Evolutionary conservation across 2,888 invertebrate genomes (phyloP), one percentile per base, ranked within the genome.

Genomic region (Sicus ferrugineus): DNA sequence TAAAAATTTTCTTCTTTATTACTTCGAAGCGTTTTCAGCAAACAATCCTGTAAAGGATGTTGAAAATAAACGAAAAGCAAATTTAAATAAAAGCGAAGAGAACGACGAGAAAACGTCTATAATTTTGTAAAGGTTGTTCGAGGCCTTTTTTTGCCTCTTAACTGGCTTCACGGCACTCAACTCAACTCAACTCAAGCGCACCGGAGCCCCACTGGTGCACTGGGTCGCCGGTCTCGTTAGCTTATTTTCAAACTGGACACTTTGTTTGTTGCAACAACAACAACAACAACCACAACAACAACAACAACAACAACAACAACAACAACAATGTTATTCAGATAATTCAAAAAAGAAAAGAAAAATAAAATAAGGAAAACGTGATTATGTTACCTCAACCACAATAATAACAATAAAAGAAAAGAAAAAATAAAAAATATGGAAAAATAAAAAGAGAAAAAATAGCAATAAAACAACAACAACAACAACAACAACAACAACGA

Each of bases 71-170:
- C 14, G 34, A 34, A 34, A 7, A 34, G 14, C 7, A 34, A 34
- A 34, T 7, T 7, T 9, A 34, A 34, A 62, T 19, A 26, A 26
- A 4, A 62, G 23, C 28, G 6, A 3, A 3, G 19, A 61, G 31
- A 61, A 62, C 38, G 34, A n/a, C 59, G 19, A 21, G 28, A 58
- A 58, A 34, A 7, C 19, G 31, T 31, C 28, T 34, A 2, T 14
- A 34, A 34, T 34, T 30, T 61, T n/a, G 38, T 14, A 61, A 61
- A 61, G 61, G 61, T 61, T 61, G 61, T 61, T 38, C n/a, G 34
- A 61, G 61, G 61, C 38, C 61, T 34, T 61, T n/a, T n/a, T n/a
- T 34, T 38, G 61, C 58, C 58, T 61, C 28, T 61, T 61, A 21
- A 16, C 38, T 34, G 1, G 34, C 5, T 61, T 61, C 9, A 34